These are phyloP conservation scores for Hermetia illucens DNA, from an alignment of 1,140 invertebrate species.

Conservation along the genomic window DNA sequence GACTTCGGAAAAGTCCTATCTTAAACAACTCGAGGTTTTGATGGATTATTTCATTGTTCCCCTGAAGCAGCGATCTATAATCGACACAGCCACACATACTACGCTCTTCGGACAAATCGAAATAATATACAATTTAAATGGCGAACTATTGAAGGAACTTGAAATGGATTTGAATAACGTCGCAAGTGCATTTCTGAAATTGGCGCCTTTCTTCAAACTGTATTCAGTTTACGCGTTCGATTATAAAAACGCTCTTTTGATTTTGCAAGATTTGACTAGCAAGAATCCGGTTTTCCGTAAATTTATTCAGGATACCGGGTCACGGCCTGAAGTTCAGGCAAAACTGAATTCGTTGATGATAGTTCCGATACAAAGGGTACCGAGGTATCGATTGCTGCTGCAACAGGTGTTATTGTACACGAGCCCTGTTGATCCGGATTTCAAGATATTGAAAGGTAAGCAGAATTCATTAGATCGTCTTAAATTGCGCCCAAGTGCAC, in stretches of 20 bases:
- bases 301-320: constrained; percentile 50
- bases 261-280: constrained; percentile 42
- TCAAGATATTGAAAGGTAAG: constrained; percentile 33
- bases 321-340: constrained; percentile 49
- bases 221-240: constrained; percentile 66
- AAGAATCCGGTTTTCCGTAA: constrained; percentile 41
- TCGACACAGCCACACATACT: constrained; percentile 39
- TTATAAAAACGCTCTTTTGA: constrained; percentile 43
- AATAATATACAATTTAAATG: constrained; percentile 56
- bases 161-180: constrained; percentile 44
- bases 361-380: constrained; percentile 60
- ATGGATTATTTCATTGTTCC: constrained; percentile 56
- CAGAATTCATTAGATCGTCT: constrained; percentile 1
- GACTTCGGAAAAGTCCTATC: constrained; percentile 54
- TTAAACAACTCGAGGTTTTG: constrained; percentile 50
- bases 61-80: constrained; percentile 39
- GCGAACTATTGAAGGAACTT: constrained; percentile 47
- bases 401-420: constrained; percentile 52
- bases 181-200: constrained; percentile 47
- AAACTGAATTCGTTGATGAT: constrained; percentile 58
- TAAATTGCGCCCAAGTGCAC: constrained; percentile 1
- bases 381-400: constrained; percentile 56
- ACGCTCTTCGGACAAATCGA: constrained; percentile 56
- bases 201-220: constrained; percentile 63
- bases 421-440: constrained; percentile 41